Conservation (phyloP, 2,888 invertebrate genomes). For the Acrobasis repandana region DNA sequence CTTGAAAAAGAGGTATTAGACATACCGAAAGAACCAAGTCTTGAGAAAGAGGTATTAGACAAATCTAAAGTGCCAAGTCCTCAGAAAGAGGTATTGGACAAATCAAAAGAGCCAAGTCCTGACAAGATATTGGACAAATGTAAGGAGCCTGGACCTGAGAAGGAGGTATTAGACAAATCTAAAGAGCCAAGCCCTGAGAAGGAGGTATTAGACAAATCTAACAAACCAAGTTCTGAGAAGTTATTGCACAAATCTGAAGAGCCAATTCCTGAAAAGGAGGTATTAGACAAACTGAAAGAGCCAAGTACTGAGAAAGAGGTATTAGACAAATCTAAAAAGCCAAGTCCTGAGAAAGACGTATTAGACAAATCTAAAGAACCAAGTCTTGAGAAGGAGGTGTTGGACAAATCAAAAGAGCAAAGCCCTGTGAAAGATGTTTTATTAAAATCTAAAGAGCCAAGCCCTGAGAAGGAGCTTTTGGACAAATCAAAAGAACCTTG, state of each 20-base stretch:
- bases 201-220: background rate
- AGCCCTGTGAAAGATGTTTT: slow-evolving; percentile 29
- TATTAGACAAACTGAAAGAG: background rate
- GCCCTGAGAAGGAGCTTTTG: slow-evolving; percentile 15
- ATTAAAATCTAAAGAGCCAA: slow-evolving; percentile 20
- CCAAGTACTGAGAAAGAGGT: slow-evolving; percentile 22
- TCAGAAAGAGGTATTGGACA: background rate
- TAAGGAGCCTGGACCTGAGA: no score
- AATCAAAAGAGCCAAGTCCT: background rate
- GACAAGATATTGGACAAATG: background rate
- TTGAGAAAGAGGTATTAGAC: background rate
- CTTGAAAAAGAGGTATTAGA: slow-evolving; percentile 25
- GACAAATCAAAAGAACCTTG: slow-evolving; percentile 23
- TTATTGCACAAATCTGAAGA: background rate
- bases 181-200: background rate
- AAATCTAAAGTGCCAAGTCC: slow-evolving; percentile 1
- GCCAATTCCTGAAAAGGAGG: background rate
- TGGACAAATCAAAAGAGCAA: slow-evolving; percentile 8
- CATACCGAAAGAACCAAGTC: slow-evolving; percentile 20
- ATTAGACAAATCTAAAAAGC: slow-evolving; percentile 1
- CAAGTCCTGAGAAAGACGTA: slow-evolving; percentile 28
- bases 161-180: background rate
- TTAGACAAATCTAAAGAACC: slow-evolving; percentile 18
- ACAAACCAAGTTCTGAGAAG: background rate
- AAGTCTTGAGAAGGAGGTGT: slow-evolving; percentile 20